These are phyloP conservation scores for Agapornis roseicollis DNA, from an alignment of 2,113 vertebrate species.

Conservation along the genomic window DNA sequence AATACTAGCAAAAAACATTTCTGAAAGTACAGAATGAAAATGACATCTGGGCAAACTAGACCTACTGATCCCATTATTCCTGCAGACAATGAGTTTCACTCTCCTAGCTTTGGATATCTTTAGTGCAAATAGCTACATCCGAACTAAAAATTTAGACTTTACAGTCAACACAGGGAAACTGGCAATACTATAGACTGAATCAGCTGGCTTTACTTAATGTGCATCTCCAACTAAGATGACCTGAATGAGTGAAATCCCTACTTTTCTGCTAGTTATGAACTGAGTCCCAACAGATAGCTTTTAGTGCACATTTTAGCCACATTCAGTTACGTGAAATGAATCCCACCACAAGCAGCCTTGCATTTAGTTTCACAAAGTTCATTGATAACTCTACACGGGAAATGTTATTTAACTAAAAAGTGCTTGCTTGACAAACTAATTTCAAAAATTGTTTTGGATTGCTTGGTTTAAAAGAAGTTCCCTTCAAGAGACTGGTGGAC, in stretches of 20 bases:
- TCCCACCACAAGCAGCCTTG: not conserved
- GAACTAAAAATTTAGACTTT: not conserved
- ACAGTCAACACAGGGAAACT: not conserved
- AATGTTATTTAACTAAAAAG: not conserved
- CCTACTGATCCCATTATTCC: not conserved
- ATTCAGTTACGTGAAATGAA: not conserved
- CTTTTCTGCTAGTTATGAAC: not conserved
- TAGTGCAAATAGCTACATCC: not conserved
- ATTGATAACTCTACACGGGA: not conserved
- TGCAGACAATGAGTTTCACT: not conserved
- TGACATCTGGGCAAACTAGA: not conserved
- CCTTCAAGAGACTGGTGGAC: not conserved
- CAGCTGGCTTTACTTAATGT: rapidly evolving
- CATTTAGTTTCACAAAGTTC: not conserved
- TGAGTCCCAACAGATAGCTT: rapidly evolving
- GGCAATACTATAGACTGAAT: not conserved
- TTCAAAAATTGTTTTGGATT: not conserved
- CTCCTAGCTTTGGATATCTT: not conserved
- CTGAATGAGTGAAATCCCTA: not conserved
- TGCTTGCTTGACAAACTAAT: not conserved
- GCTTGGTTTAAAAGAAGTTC: not conserved
- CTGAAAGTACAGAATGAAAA: not conserved
- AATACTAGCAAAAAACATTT: not conserved
- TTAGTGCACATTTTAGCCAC: not conserved
- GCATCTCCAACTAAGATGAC: not conserved